These are phyloP conservation scores for Podocnemis expansa DNA, from an alignment of 2,113 vertebrate species.

Conservation along the genomic window DNA sequence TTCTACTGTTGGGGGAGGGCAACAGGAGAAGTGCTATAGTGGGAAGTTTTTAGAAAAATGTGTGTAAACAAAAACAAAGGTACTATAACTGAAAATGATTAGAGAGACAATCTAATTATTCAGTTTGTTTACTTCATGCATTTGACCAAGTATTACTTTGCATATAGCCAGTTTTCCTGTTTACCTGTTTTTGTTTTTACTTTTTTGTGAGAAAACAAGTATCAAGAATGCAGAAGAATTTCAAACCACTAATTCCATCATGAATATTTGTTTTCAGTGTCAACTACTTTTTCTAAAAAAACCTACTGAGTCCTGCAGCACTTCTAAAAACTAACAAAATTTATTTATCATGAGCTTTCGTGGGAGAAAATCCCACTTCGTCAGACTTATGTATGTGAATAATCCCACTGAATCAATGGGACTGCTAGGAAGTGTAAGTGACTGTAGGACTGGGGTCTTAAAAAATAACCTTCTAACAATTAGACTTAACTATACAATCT, in stretches of 20 bases:
- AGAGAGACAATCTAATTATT: background rate
- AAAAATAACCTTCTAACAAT: background rate
- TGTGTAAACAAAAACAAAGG: background rate
- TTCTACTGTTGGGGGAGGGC: background rate
- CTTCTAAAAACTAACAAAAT: too few relatives aligned
- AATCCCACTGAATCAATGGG: background rate
- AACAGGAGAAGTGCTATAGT: background rate
- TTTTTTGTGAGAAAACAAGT: too few relatives aligned
- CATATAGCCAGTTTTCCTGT: background rate
- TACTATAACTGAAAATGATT: background rate
- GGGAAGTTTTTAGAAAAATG: background rate
- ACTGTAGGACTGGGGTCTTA: background rate
- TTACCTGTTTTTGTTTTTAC: too few relatives aligned
- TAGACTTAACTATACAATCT: background rate
- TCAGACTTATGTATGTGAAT: background rate
- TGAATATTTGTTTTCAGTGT: background rate
- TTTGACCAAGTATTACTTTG: background rate
- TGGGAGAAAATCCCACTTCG: too few relatives aligned
- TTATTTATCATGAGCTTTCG: too few relatives aligned
- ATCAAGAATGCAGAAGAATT: too few relatives aligned
- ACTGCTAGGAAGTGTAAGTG: background rate
- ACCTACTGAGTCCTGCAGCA: too few relatives aligned
- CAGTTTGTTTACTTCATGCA: background rate
- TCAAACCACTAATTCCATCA: too few relatives aligned
- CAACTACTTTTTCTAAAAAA: background rate